Evolutionary conservation across 1,140 invertebrate species (phyloP), one percentile per base, ranked within the genome.

Genomic region (Platyura marginata): DNA sequence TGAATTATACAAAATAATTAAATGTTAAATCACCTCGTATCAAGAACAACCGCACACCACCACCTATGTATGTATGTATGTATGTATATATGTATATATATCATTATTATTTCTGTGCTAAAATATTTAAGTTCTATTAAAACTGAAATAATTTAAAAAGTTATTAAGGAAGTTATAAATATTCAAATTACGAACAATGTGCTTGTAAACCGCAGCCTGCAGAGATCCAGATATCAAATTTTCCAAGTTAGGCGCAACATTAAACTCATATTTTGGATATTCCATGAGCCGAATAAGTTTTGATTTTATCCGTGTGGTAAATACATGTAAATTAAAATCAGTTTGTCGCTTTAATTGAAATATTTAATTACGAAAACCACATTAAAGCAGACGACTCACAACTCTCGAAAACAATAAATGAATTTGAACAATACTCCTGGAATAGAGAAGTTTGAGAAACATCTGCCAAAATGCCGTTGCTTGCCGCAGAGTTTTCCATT

Each of bases 241-340:
- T 29, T 29, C 25, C 6, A 29, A 13, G 6, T 29, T 29, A 29
- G 6, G 13, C 6, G 25, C 25, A 13, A 29, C 25, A 29, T 13
- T n/a, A 29, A 29, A 29, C 25, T 6, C 6, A 13, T 29, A 8
- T 29, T 29, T 29, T 13, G 6, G 6, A 29, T 29, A 29, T n/a
- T n/a, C n/a, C n/a, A n/a, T n/a, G n/a, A n/a, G n/a, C n/a, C n/a
- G 25, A 29, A 29, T 29, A 29, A 29, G 25, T 29, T 29, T 29
- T 29, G 25, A 29, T 29, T 29, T 29, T 29, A 29, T 29, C 25
- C n/a, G 36, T 38, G 36, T 38, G 36, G 36, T 38, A 38, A 38
- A 38, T 38, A 38, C 36, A 38, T 38, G 36, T 38, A 38, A 38
- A 38, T 38, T 38, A 38, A 38, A 38, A 36, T 36, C 34, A 36